phyloP scores from a whole-genome alignment of 1,140 invertebrate species.

The Ptiloglossa arizonensis region DNA sequence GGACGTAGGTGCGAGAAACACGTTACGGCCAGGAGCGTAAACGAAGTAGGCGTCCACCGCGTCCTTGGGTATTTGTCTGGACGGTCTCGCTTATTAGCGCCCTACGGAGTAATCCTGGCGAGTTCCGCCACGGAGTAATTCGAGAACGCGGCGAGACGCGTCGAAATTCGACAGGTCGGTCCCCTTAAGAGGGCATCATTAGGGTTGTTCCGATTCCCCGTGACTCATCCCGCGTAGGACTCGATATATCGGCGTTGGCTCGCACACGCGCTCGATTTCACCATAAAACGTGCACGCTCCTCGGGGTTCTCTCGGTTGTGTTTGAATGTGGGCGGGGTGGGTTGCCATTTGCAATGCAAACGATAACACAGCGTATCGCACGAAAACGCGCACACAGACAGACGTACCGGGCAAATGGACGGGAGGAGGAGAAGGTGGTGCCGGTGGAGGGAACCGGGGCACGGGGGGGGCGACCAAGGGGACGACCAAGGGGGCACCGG shows the following conservation, averaged over 20 bases:
- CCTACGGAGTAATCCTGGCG: background rate
- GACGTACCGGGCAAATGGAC: constrained; percentile 32
- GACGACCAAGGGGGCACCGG: too few species aligned
- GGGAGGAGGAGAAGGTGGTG: constrained; percentile 8
- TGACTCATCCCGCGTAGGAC: constrained; percentile 61
- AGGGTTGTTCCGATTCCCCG: constrained; percentile 58
- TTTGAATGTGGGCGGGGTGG: constrained; percentile 67
- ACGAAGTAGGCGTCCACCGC: too few species aligned
- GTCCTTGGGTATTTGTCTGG: background rate
- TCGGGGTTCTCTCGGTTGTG: constrained; percentile 48
- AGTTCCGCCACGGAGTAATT: constrained; percentile 7
- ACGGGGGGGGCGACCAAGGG: too few species aligned
- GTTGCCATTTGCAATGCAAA: constrained; percentile 76
- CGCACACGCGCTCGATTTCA: constrained; percentile 64
- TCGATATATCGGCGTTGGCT: constrained; percentile 55
- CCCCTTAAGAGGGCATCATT: constrained; percentile 57
- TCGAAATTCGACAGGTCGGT: constrained; percentile 41
- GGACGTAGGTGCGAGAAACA: too few species aligned
- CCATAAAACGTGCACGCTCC: constrained; percentile 64
- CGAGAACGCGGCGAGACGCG: constrained; percentile 20
- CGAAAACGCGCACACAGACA: constrained; percentile 61
- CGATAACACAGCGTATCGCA: constrained; percentile 72
- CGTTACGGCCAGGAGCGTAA: too few species aligned
- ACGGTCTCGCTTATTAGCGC: background rate
- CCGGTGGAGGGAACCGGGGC: background rate